Conservation (phyloP, 2,113 vertebrate species). For the Willisornis vidua region DNA sequence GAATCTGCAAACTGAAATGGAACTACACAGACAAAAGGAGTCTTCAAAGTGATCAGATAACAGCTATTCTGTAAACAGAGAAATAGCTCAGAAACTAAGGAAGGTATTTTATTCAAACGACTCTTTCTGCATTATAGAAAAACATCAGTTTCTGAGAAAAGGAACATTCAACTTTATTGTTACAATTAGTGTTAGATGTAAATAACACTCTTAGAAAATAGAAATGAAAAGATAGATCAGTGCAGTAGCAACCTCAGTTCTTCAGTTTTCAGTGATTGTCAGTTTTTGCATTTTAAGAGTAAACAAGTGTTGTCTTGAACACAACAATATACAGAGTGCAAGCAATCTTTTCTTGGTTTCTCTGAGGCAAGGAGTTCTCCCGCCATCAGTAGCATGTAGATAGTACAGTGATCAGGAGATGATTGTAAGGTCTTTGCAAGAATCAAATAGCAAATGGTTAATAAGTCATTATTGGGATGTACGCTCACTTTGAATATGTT, state of each 20-base stretch:
- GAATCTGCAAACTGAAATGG: neutral
- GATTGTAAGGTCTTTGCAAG: neutral
- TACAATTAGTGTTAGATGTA: neutral
- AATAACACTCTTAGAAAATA: neutral
- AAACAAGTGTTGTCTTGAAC: neutral
- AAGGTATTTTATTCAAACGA: neutral
- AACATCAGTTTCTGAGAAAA: neutral
- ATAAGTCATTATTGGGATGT: neutral
- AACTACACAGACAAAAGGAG: neutral
- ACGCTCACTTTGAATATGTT: neutral
- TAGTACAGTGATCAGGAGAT: neutral
- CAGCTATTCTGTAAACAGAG: neutral
- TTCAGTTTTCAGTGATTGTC: neutral
- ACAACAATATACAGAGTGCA: neutral
- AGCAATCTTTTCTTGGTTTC: neutral
- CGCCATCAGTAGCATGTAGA: neutral
- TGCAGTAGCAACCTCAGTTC: neutral
- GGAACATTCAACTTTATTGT: neutral
- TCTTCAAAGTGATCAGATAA: neutral
- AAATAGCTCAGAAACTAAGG: neutral
- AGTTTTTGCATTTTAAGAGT: neutral
- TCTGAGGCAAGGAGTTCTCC: neutral
- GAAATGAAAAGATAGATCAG: neutral
- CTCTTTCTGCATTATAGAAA: neutral
- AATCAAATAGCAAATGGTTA: neutral